Base-by-base conservation (phyloP, 2,797 vertebrate genomes). In the Lepus townsendii region DNA sequence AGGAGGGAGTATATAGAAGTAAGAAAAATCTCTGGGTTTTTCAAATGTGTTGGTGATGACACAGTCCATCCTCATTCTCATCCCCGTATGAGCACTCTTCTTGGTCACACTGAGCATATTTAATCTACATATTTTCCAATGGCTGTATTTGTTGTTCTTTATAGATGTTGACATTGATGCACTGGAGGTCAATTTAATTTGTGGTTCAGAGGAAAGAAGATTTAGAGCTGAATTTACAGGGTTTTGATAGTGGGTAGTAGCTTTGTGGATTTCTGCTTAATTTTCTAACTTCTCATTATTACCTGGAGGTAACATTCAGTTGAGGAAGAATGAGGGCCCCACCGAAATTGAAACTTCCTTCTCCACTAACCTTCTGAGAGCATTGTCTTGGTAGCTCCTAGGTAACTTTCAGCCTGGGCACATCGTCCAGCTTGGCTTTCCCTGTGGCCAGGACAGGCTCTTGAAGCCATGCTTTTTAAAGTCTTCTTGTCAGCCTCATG, bases 281-380 rank as follows among this genome's bases (percentile, higher is more conserved):
- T 69, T 83, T 95, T 92, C 88, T 30, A 11, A 62, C 32, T 91
- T 88, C 66, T 27, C 14, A 9, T 92, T 92, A 87, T 30, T 82
- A 68, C 50, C 24, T 86, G 69, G 52, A 75, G 68, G 24, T 76
- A 87, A 60, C 24, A 94, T 38, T 4, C 68, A 93, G 47, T 83
- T 11, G 1, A 65, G 62, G 35, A 93, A 77, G 69, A 90, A 42
- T 71, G 57, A 91, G 27, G 13, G 57, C 17, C 20, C 32, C 4
- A 26, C 1, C 2, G n/a, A 83, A 91, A 73, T 4, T 8, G 52
- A 62, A 83, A n/a, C 32, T 57, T 27, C 22, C 26, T 85, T 76
- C 17, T 22, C 16, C 5, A 11, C 72, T 73, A 7, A 13, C 75
- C 54, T 83, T 84, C 69, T 42, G 20, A 84, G 27, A 60, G 16